Evolutionary conservation across 2,888 invertebrate species (phyloP), one percentile per base, ranked within the genome.

Genomic region (Rhaphigaster nebulosa): DNA sequence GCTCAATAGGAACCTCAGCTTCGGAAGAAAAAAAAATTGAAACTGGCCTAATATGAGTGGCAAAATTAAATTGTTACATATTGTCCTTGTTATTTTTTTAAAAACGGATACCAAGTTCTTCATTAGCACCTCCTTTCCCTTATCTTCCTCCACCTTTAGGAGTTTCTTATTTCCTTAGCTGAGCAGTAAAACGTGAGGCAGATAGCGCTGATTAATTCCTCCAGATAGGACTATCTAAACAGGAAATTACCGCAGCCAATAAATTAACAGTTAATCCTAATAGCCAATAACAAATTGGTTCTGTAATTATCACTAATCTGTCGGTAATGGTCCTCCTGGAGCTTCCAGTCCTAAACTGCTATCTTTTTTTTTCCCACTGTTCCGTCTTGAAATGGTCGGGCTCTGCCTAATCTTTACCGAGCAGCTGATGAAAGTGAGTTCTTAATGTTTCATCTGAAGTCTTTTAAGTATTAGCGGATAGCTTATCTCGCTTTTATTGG

Each of bases 221-320:
- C 38, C 34, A 76, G 70, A 76, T 76, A 76, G 10, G 70, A 8
- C 70, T 76, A 76, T 76, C 70, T 76, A 76, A 34, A 76, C 70
- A 76, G 70, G 70, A 76, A 76, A 76, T 76, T 76, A 76, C 70
- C 34, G 70, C 70, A 38, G 38, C 70, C 70, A 76, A 76, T 76
- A 76, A 76, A 76, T 76, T 76, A 76, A 76, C 70, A 76, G 70
- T 76, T 76, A 76, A 76, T 76, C 70, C 70, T 76, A 76, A 76
- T 76, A 76, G 70, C 70, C 70, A 76, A 76, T 76, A 76, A 76
- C 70, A 76, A 76, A 76, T 76, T 76, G 34, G 70, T 38, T 38
- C 34, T 38, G 6, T 76, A 76, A 76, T 76, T 76, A 76, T 76
- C 70, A 76, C 70, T 76, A 76, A 76, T 76, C 70, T 76, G 70